Evolutionary conservation across 2,113 vertebrate species (phyloP).

Genomic region (Dermatemys mawii): DNA sequence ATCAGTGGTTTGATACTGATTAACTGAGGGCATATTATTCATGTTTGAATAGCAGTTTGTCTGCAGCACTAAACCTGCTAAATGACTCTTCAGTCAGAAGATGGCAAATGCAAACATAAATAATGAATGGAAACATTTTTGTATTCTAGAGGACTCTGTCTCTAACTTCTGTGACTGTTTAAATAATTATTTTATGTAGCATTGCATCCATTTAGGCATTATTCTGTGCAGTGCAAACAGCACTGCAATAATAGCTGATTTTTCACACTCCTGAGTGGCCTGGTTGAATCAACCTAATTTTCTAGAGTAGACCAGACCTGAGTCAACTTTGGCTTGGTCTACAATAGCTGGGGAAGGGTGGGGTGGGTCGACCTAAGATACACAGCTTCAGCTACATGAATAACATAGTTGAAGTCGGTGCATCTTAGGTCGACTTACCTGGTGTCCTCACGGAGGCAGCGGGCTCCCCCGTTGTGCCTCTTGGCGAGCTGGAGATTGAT

Average conservation of each 20-base stretch:
- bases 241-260: neutral
- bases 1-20: neutral
- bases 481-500: too few relatives aligned
- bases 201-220: neutral
- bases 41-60: neutral
- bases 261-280: neutral
- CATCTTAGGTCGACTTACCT: too few relatives aligned
- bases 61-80: neutral
- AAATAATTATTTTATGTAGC: neutral
- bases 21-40: neutral
- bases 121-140: rapidly evolving
- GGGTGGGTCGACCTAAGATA: too few relatives aligned
- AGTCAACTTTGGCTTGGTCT: neutral
- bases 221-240: neutral
- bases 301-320: neutral
- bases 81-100: neutral
- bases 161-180: neutral
- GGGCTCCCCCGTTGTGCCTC: too few relatives aligned
- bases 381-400: too few relatives aligned
- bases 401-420: too few relatives aligned
- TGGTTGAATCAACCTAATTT: neutral
- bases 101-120: neutral
- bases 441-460: too few relatives aligned
- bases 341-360: too few relatives aligned
- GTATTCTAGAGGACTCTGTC: neutral